phyloP scores from a whole-genome alignment of 2,888 invertebrate genomes.

The Eugnorisma glareosa region DNA sequence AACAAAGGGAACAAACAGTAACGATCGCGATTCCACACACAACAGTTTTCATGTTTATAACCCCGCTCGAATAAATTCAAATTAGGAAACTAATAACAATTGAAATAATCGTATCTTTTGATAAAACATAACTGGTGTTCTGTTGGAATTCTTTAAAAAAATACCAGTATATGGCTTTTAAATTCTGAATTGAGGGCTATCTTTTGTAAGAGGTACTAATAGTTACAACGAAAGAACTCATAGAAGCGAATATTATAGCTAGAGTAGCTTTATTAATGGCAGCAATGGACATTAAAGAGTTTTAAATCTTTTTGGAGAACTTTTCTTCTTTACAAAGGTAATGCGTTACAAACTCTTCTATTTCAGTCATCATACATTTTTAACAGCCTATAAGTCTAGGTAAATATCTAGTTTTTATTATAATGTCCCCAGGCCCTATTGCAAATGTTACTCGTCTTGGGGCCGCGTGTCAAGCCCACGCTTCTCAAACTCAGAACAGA shows the following conservation, averaged over 20 bases:
- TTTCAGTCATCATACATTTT: neutral
- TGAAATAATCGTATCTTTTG: neutral
- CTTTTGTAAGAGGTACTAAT: neutral
- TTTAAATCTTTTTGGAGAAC: neutral
- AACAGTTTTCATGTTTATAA: neutral
- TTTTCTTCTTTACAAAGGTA: neutral
- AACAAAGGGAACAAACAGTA: conserved; percentile 6
- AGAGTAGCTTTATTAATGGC: too few relatives aligned
- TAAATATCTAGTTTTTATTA: conserved; percentile 23
- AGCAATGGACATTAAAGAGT: neutral
- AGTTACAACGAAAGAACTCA: neutral
- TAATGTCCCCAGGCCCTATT: conserved; percentile 3
- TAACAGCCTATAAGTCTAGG: neutral
- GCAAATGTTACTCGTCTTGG: conserved; percentile 7
- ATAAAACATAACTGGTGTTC: neutral
- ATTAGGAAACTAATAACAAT: neutral
- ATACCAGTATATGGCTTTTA: neutral
- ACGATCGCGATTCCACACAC: conserved; percentile 2
- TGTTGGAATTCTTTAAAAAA: neutral
- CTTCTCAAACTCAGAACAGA: conserved; percentile 43
- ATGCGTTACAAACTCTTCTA: neutral
- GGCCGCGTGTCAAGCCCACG: conserved; percentile 44
- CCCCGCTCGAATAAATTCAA: neutral
- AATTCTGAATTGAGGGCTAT: neutral
- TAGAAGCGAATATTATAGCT: too few relatives aligned